phyloP scores from a whole-genome alignment of 1,140 invertebrate species.

The Leptinotarsa texana region DNA sequence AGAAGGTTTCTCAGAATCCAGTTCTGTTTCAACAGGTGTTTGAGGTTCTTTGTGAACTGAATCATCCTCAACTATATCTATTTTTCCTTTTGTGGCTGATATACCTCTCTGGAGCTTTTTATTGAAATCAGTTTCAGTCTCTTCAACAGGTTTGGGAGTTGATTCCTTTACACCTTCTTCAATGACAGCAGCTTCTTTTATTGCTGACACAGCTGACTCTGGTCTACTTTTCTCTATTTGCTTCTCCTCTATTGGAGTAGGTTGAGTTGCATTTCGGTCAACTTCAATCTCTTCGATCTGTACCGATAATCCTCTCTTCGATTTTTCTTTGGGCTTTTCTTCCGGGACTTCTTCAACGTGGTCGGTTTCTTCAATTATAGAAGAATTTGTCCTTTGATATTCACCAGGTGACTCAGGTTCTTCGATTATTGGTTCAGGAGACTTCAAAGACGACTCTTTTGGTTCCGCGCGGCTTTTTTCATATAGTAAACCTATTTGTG shows the following conservation, averaged over 20 bases:
- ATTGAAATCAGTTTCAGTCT: constrained; percentile 30
- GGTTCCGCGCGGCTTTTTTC: constrained; percentile 38
- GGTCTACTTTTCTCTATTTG: constrained; percentile 22
- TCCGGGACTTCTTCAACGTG: constrained; percentile 34
- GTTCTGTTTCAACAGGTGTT: constrained; percentile 39
- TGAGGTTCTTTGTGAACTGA: constrained; percentile 43
- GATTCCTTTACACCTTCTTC: background rate
- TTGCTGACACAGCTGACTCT: constrained; percentile 25
- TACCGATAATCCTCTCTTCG: constrained; percentile 38
- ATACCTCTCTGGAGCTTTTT: constrained; percentile 31
- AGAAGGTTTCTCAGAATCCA: constrained; percentile 27
- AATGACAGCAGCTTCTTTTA: constrained; percentile 14
- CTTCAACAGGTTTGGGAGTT: constrained; percentile 4
- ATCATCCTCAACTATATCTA: constrained; percentile 31
- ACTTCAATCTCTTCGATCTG: constrained; percentile 45
- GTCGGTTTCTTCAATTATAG: constrained; percentile 40
- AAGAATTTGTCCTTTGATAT: constrained; percentile 56
- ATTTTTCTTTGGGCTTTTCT: constrained; percentile 35
- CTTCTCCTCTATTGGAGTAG: constrained; percentile 24
- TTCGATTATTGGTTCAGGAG: constrained; percentile 47
- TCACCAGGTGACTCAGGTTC: constrained; percentile 48
- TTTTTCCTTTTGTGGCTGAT: constrained; percentile 30
- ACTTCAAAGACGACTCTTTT: constrained; percentile 33
- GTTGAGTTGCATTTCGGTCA: constrained; percentile 27
- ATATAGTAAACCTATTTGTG: constrained; percentile 40